Percentiles rank a stretch among this genome's conserved stretches.
These are phyloP conservation scores for Ophiodon elongatus DNA, from an alignment of 2,113 vertebrate genomes.

Conservation along the genomic window DNA sequence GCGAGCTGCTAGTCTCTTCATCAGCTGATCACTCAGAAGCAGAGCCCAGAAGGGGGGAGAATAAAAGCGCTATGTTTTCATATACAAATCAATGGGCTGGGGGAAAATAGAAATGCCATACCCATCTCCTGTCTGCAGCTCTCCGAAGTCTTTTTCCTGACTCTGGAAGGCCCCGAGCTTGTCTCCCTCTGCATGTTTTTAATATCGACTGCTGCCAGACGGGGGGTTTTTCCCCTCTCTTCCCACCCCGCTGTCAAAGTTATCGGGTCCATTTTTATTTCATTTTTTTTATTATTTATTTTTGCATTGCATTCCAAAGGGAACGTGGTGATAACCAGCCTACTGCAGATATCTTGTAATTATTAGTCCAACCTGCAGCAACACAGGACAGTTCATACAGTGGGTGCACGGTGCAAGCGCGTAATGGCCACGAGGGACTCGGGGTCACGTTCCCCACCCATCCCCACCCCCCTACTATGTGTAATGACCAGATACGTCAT, in stretches of 20 bases:
- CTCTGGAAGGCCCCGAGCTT: slow-evolving; percentile 92
- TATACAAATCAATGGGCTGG: slow-evolving; percentile 98
- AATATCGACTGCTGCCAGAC: slow-evolving; percentile 91
- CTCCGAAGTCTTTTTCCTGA: slow-evolving; percentile 93
- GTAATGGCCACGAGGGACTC: background rate
- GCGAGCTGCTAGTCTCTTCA: slow-evolving; percentile 99
- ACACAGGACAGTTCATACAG: slow-evolving; percentile 21
- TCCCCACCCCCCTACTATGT: too few species aligned
- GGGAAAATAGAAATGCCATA: slow-evolving; percentile 91
- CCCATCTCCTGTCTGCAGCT: slow-evolving; percentile 86
- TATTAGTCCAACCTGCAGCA: slow-evolving; percentile 32
- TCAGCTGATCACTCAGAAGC: slow-evolving; percentile 99
- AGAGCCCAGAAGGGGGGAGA: slow-evolving; percentile 92
- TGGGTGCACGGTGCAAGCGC: background rate
- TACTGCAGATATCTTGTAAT: slow-evolving; percentile 2
- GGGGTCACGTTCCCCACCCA: background rate
- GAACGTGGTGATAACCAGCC: background rate
- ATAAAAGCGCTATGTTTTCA: slow-evolving; percentile 96
- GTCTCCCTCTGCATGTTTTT: slow-evolving; percentile 91
- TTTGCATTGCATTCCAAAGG: slow-evolving; percentile 47
- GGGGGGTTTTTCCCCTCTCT: slow-evolving; percentile 72
- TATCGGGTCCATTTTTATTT: slow-evolving; percentile 84
- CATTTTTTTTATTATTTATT: slow-evolving; percentile 41
- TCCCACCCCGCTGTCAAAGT: slow-evolving; percentile 86
- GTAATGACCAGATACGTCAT: background rate